Conservation (phyloP, 2,888 invertebrate genomes). For the Drosophila quasianomalipes region DNA sequence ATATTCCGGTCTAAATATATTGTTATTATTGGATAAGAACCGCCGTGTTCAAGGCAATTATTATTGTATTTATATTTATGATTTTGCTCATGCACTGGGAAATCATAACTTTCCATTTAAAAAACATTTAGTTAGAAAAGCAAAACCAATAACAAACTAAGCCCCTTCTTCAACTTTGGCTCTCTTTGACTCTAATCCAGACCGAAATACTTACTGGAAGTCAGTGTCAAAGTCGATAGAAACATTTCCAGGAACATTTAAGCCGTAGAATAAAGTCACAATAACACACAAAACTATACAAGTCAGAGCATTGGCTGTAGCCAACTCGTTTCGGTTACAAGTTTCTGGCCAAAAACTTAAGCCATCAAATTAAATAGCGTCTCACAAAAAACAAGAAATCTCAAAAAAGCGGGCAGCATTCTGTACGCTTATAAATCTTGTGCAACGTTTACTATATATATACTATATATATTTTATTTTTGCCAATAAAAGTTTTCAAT, state of each 20-base stretch:
- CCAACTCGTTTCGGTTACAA: conserved; percentile 43
- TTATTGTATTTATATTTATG: background rate
- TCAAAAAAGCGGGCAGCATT: conserved; percentile 6
- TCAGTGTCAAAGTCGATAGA: conserved; percentile 4
- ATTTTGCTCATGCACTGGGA: background rate
- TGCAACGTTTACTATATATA: conserved; percentile 7
- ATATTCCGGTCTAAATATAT: background rate
- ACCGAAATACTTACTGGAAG: background rate
- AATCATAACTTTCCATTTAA: background rate
- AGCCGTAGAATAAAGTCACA: conserved; percentile 23
- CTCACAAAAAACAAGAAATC: conserved; percentile 1
- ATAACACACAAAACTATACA: conserved; percentile 24
- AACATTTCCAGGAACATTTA: background rate
- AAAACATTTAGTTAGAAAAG: background rate
- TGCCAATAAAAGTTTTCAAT: conserved; percentile 15
- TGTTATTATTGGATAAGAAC: no score
- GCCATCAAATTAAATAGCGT: conserved; percentile 62
- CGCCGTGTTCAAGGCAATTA: background rate
- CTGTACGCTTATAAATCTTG: conserved; percentile 20
- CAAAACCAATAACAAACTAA: background rate
- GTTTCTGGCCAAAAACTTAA: conserved; percentile 51
- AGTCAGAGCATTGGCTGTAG: conserved; percentile 26
- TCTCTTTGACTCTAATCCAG: conserved; percentile 1
- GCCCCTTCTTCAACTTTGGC: background rate
- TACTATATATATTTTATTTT: background rate